Evolutionary conservation across 2,113 vertebrate species (phyloP).

Genomic region (Notechis scutatus): DNA sequence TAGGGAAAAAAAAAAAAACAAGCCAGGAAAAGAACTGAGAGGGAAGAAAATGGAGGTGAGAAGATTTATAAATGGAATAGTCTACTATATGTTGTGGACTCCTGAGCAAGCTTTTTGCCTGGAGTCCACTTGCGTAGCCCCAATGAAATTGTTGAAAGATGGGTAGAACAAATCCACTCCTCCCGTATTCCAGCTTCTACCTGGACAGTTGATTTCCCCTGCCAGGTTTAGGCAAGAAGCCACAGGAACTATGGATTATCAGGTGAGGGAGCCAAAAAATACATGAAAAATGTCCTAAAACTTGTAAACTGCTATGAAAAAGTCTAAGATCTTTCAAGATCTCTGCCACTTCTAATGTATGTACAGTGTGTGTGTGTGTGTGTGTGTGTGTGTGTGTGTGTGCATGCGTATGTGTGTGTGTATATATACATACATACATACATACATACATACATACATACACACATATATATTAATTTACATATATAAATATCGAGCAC

Average conservation of each 20-base stretch:
- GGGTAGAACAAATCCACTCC: neutral
- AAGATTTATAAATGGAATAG: neutral
- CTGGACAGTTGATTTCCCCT: neutral
- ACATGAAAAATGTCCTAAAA: neutral
- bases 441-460: too few species aligned
- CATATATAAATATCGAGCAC: too few species aligned
- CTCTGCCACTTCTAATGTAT: neutral
- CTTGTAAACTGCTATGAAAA: neutral
- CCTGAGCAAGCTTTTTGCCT: neutral
- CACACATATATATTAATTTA: too few species aligned
- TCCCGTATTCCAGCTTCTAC: neutral
- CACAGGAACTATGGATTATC: neutral
- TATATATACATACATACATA: too few species aligned
- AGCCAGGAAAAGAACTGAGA: neutral
- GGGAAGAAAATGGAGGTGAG: neutral
- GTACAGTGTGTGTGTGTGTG: too few species aligned
- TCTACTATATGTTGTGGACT: neutral
- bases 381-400: too few species aligned
- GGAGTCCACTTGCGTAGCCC: neutral
- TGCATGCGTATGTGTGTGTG: too few species aligned
- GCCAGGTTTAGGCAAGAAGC: neutral
- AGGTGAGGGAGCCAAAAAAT: neutral
- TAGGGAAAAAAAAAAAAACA: neutral
- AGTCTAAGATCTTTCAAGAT: neutral
- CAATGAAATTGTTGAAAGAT: neutral